A percentile compares a stretch with the other conserved stretches of the same genome.
phyloP scores from a whole-genome alignment of 1,140 invertebrate species.

The Trichonephila clavipes region DNA sequence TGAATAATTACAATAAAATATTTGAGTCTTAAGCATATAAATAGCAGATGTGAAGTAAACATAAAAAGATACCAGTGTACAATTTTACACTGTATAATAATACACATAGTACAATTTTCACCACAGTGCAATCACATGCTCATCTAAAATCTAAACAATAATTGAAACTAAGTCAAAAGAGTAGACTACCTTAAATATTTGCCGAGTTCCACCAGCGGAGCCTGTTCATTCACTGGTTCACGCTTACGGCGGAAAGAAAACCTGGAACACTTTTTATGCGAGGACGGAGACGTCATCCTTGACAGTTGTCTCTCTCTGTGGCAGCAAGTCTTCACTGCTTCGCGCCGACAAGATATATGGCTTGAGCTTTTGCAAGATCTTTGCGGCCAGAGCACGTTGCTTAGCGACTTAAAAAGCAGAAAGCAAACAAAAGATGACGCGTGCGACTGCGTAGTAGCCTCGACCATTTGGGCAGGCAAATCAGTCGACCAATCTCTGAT shows the following conservation, averaged over 20 bases:
- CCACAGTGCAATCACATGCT: too few species aligned
- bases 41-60: too few species aligned
- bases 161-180: neutral
- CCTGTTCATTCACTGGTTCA: neutral
- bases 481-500: neutral
- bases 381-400: constrained; percentile 34
- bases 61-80: too few species aligned
- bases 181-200: constrained; percentile 45
- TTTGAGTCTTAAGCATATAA: too few species aligned
- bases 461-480: neutral
- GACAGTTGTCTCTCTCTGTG: neutral
- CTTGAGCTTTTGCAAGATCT: neutral
- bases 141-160: neutral
- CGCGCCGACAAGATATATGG: too few species aligned
- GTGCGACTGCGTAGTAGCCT: constrained; percentile 45
- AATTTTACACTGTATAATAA: too few species aligned
- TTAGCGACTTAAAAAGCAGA: constrained; percentile 56
- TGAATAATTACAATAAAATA: too few species aligned
- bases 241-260: constrained; percentile 48
- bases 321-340: neutral
- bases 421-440: constrained; percentile 52
- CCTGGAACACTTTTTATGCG: neutral
- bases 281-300: neutral
- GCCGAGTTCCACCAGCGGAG: neutral
- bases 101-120: too few species aligned